Evolutionary conservation across 2,797 vertebrate genomes (phyloP), one percentile per base, ranked within the genome.

Genomic region (Sarcoramphus papa): DNA sequence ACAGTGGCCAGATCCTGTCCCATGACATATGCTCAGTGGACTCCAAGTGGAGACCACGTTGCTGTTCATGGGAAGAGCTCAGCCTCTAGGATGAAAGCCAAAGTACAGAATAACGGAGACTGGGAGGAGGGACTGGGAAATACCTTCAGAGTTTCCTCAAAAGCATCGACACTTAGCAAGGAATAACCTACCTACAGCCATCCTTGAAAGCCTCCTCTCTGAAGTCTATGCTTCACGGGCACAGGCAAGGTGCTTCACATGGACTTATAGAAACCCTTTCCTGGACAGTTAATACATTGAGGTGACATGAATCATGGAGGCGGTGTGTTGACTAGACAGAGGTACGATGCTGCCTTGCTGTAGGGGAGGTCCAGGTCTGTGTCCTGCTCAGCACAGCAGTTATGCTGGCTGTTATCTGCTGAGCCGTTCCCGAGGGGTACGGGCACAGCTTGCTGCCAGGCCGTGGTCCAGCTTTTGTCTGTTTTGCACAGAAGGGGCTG

Each of bases 131-230:
- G 19, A 43, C 30, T 41, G 30, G 24, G 10, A 90, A 81, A 68
- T 33, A 62, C 8, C 20, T 69, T 60, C 21, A 40, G 53, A 67
- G 10, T 47, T 80, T 84, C 22, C 33, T 80, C 60, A 60, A 72
- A 83, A 77, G 3, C 43, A 51, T 0, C 0, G 5, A 24, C 8
- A 19, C 0, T 1, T 79, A 37, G 14, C 37, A 54, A 70, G 63
- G 24, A 74, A 53, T 43, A 48, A 25, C 43, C 22, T 53, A 35
- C 22, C 10, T 59, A 12, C 16, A 53, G 14, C n/a, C 14, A 28
- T 48, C 14, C n/a, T 53, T 72, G 40, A 69, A 60, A 88, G 28
- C 35, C 62, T 62, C 57, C 59, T 5, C 6, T 65, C 47, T 19
- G 84, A 45, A 93, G 23, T 11, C 14, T 65, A 2, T 3, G 5